Conservation (phyloP, 2,113 vertebrate genomes). For the Orycteropus afer region DNA sequence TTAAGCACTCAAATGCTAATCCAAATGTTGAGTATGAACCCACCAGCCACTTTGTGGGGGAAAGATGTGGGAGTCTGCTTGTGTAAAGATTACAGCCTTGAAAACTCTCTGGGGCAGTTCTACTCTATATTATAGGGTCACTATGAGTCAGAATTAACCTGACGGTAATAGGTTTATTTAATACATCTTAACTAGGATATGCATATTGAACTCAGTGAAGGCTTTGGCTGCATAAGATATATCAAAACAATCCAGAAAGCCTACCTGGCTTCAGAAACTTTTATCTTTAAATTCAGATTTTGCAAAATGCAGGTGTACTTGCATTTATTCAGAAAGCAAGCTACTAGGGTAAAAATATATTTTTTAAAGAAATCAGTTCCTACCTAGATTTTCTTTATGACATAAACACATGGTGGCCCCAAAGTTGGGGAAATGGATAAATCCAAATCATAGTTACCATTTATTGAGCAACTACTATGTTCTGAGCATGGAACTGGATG, state of each 20-base stretch:
- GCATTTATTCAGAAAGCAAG: constrained; percentile 62
- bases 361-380: background rate
- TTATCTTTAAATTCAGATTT: constrained; percentile 48
- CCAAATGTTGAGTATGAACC: background rate
- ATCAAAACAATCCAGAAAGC: constrained; percentile 23
- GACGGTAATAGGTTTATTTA: background rate
- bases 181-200: background rate
- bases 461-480: background rate
- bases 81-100: background rate
- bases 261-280: background rate
- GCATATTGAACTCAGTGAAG: background rate
- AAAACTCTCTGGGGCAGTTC: background rate
- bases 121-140: background rate
- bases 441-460: background rate
- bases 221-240: background rate
- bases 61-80: background rate
- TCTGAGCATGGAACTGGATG: background rate
- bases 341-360: background rate
- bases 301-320: constrained; percentile 38
- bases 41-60: background rate
- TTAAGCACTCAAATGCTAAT: background rate
- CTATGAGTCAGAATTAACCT: background rate
- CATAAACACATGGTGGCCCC: background rate
- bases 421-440: background rate
- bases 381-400: background rate